These are phyloP conservation scores for Ostrea denselamellosa DNA, from an alignment of 1,140 invertebrate species.

Conservation along the genomic window DNA sequence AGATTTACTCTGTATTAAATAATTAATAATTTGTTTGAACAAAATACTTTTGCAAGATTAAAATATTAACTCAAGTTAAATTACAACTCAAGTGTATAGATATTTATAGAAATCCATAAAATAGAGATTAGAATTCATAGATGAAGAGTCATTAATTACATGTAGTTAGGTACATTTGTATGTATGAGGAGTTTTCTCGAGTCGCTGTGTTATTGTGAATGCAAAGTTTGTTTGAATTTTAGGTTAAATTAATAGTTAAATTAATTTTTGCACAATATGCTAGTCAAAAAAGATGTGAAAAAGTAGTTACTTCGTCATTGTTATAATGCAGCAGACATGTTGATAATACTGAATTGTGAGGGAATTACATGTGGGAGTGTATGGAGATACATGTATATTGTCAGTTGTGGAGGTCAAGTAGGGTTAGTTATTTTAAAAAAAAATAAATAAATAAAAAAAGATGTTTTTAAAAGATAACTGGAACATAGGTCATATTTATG, in stretches of 20 bases:
- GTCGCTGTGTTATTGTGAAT: neutral
- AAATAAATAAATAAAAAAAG: too few species aligned
- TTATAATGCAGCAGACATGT: neutral
- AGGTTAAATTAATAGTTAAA: neutral
- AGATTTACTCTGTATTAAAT: neutral
- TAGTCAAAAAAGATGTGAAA: neutral
- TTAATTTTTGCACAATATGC: neutral
- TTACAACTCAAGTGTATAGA: too few species aligned
- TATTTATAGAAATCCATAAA: too few species aligned
- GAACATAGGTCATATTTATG: too few species aligned
- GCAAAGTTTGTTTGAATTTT: neutral
- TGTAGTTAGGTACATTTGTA: neutral
- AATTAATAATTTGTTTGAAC: neutral
- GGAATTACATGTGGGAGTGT: too few species aligned
- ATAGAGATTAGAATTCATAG: neutral
- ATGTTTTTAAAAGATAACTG: too few species aligned
- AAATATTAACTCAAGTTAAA: neutral
- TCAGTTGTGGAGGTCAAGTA: too few species aligned
- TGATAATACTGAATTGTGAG: too few species aligned
- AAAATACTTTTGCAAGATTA: neutral
- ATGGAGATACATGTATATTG: too few species aligned
- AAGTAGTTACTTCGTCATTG: conserved; percentile 1
- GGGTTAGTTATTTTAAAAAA: too few species aligned
- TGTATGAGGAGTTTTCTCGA: neutral
- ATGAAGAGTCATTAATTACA: neutral